These are phyloP conservation scores for Argyrosomus regius DNA, from an alignment of 2,797 vertebrate species.

Conservation along the genomic window DNA sequence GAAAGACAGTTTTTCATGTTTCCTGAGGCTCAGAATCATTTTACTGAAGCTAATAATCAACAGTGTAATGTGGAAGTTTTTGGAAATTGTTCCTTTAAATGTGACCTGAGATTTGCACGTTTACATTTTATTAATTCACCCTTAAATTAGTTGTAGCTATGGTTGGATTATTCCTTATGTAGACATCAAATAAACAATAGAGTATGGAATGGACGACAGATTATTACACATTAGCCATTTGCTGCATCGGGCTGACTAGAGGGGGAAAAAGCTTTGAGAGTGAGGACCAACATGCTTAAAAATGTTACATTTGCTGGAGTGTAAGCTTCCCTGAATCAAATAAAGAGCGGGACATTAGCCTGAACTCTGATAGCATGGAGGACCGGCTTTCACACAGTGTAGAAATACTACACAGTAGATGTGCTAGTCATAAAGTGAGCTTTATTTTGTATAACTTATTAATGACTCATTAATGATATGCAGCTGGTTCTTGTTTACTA, in stretches of 20 bases:
- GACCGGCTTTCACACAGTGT: not conserved
- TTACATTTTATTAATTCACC: not conserved
- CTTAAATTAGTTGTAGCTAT: not conserved
- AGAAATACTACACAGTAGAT: not conserved
- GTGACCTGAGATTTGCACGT: not conserved
- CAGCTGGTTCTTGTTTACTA: not conserved
- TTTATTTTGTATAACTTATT: not conserved
- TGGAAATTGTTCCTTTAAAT: not conserved
- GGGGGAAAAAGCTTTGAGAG: not conserved
- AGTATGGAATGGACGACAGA: not conserved
- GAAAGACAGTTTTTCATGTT: constrained; percentile 31
- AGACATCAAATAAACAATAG: not conserved
- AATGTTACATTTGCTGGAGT: not conserved
- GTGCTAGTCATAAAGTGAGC: not conserved
- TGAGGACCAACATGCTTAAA: not conserved
- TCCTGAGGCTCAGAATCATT: constrained; percentile 5
- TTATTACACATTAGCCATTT: no score
- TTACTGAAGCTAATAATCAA: not conserved
- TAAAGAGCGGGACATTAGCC: not conserved
- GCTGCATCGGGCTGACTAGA: not conserved
- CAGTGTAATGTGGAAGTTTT: not conserved
- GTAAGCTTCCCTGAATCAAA: not conserved
- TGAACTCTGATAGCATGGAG: no score
- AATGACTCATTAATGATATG: not conserved
- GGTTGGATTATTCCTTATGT: not conserved